Conservation (phyloP, 2,113 vertebrate genomes). For the Spermophilus dauricus region DNA sequence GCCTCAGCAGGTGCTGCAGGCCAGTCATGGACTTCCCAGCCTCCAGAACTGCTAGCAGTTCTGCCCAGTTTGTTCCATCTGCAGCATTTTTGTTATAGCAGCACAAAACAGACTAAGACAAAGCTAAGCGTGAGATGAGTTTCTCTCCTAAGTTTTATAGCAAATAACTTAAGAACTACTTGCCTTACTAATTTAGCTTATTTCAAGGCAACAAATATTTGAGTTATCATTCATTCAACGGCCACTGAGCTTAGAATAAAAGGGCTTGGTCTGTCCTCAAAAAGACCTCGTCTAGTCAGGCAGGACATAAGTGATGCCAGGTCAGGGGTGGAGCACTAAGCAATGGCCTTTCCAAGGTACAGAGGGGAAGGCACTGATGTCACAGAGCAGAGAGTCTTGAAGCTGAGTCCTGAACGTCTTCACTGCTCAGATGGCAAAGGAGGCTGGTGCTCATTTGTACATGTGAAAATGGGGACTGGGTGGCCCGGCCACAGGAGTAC, state of each 20-base stretch:
- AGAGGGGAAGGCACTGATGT: background rate
- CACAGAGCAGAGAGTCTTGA: background rate
- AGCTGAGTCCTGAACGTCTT: background rate
- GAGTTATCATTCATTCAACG: background rate
- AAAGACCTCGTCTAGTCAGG: background rate
- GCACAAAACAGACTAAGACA: background rate
- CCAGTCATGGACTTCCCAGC: background rate
- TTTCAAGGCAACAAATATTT: background rate
- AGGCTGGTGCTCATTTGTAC: background rate
- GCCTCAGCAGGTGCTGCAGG: background rate
- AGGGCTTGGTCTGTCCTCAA: background rate
- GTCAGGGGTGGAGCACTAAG: background rate
- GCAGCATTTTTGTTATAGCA: background rate
- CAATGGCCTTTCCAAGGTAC: accelerated
- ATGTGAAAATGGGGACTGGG: background rate
- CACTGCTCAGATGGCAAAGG: background rate
- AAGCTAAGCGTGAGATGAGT: background rate
- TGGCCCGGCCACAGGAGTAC: too few relatives aligned
- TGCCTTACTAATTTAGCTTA: background rate
- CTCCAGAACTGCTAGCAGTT: background rate
- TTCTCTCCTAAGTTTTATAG: background rate
- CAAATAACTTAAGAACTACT: background rate
- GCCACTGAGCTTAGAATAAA: background rate
- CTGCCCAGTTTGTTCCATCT: background rate
- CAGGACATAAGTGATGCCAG: too few relatives aligned